A percentile compares a stretch with the other conserved stretches of the same genome.
These are phyloP conservation scores for Halichondria panicea DNA, from an alignment of 37 sponge, comb jelly and placozoan species.

Conservation along the genomic window DNA sequence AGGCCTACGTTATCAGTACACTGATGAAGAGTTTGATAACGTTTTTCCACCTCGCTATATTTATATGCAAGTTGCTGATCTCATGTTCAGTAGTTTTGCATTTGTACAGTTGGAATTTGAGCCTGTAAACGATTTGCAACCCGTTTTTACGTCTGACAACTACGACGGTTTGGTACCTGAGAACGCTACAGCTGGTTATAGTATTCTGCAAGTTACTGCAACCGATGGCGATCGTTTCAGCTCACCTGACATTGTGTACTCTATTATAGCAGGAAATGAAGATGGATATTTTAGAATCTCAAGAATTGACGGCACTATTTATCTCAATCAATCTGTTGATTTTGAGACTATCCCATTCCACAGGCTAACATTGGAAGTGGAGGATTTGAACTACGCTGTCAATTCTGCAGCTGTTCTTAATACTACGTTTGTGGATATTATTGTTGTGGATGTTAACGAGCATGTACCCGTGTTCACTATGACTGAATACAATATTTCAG, in stretches of 20 bases:
- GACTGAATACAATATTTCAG: conserved; percentile 24
- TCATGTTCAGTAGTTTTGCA: conserved; percentile 6
- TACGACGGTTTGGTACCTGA: conserved; percentile 27
- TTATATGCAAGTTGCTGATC: conserved; percentile 13
- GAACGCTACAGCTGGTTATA: conserved; percentile 32
- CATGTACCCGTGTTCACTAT: conserved; percentile 26
- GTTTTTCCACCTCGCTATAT: conserved; percentile 13
- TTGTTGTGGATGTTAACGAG: conserved; percentile 37
- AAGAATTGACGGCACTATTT: conserved; percentile 15
- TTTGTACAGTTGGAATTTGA: not conserved
- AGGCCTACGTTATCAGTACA: conserved; percentile 15
- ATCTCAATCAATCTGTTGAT: conserved; percentile 1
- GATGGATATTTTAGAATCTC: conserved; percentile 40
- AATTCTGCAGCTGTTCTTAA: not conserved
- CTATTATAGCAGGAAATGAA: conserved; percentile 18
- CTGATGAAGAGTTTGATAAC: conserved; percentile 35
- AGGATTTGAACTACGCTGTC: conserved; percentile 16
- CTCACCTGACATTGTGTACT: not conserved
- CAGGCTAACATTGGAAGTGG: conserved; percentile 9
- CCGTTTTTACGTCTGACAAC: conserved; percentile 28
- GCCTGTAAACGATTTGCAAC: conserved; percentile 73
- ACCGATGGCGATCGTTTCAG: conserved; percentile 46
- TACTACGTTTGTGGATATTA: conserved; percentile 15
- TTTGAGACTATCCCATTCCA: conserved; percentile 15
- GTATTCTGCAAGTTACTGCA: conserved; percentile 33